A percentile compares a stretch with the other conserved stretches of the same genome.
phyloP scores from a whole-genome alignment of 1,140 invertebrate species.

The Prorops nasuta region DNA sequence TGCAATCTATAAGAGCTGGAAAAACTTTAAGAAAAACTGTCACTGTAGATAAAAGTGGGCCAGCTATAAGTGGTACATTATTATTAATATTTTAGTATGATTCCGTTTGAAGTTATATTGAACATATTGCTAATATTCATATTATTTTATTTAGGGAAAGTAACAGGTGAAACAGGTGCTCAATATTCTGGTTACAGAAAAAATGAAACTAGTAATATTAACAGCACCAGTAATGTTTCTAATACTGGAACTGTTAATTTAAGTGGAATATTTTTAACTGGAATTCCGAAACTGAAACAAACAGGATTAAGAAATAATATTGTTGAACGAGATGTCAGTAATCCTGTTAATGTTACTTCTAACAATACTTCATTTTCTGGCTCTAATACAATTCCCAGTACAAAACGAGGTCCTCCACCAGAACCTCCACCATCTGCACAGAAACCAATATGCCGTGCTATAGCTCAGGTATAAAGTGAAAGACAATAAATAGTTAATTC shows the following conservation, averaged over 20 bases:
- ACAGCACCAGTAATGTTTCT: constrained; percentile 44
- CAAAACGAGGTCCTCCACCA: constrained; percentile 58
- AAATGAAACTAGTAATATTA: constrained; percentile 48
- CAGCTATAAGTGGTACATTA: constrained; percentile 64
- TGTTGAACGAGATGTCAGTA: constrained; percentile 38
- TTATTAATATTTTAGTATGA: constrained; percentile 1
- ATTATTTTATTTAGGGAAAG: constrained; percentile 40
- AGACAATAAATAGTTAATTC: background rate
- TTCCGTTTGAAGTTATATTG: background rate
- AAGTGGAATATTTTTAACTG: constrained; percentile 71
- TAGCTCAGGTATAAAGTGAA: constrained; percentile 30
- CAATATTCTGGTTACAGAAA: constrained; percentile 35
- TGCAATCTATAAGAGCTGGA: constrained; percentile 82
- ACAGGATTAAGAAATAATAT: constrained; percentile 61
- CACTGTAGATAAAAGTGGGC: constrained; percentile 86
- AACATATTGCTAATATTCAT: constrained; percentile 1
- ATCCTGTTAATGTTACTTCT: constrained; percentile 33
- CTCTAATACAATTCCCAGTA: constrained; percentile 29
- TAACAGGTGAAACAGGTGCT: constrained; percentile 44
- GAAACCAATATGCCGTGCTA: constrained; percentile 53
- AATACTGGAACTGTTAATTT: constrained; percentile 14
- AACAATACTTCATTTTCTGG: constrained; percentile 22
- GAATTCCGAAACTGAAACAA: constrained; percentile 83
- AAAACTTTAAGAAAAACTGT: constrained; percentile 80
- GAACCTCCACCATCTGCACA: constrained; percentile 57